Conservation (phyloP, 2,113 vertebrate species). For the Oreocharis arfaki region DNA sequence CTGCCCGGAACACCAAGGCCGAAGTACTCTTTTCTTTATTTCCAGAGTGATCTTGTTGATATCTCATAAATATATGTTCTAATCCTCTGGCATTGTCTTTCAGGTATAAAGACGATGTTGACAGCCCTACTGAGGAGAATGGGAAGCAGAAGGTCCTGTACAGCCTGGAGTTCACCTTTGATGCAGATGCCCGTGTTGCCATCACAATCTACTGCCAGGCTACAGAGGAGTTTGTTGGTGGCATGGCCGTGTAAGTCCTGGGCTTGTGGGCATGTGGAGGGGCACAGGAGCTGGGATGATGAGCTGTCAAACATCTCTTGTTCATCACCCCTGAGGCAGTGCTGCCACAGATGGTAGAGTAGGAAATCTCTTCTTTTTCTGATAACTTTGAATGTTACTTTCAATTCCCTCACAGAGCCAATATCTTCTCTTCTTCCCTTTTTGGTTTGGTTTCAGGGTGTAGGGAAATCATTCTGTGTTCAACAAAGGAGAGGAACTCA, state of each 20-base stretch:
- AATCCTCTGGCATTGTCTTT: not conserved
- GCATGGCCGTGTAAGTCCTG: conserved; percentile 88
- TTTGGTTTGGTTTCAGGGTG: not conserved
- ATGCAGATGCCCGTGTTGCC: conserved; percentile 92
- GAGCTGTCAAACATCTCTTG: not conserved
- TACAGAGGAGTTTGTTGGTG: conserved; percentile 90
- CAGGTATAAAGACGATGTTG: conserved; percentile 94
- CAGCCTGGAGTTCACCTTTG: conserved; percentile 96
- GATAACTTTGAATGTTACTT: not conserved
- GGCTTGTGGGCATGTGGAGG: not conserved
- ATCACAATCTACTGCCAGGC: conserved; percentile 97
- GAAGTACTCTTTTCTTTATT: not conserved
- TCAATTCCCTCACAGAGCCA: not conserved
- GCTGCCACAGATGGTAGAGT: not conserved
- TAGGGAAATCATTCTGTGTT: not conserved
- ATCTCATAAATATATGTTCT: not conserved
- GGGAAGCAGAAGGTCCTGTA: conserved; percentile 90
- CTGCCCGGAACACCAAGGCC: not conserved
- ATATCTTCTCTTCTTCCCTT: not conserved
- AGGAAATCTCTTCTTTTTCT: not conserved
- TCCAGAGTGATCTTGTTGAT: not conserved
- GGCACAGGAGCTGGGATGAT: not conserved
- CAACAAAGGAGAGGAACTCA: not conserved
- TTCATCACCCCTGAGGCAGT: not conserved
- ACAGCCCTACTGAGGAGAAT: conserved; percentile 82